phyloP scores from a whole-genome alignment of 2,888 invertebrate species.

The Callosobruchus maculatus region DNA sequence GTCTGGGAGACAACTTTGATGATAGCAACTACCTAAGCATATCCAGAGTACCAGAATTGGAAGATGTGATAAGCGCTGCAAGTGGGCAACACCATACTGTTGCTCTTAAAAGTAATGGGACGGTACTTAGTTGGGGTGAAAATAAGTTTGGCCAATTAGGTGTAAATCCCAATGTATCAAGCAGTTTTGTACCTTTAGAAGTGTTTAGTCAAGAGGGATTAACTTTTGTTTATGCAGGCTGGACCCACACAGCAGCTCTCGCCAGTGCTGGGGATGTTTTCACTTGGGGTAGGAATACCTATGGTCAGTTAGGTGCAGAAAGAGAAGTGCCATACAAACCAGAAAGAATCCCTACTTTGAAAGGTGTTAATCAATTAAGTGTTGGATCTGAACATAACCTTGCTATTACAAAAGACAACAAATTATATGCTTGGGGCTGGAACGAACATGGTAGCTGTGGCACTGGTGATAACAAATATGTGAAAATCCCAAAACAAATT shows the following conservation, averaged over 20 bases:
- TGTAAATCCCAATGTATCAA: constrained; percentile 53
- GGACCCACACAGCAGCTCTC: constrained; percentile 73
- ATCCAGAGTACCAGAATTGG: constrained; percentile 55
- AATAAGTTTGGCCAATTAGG: constrained; percentile 80
- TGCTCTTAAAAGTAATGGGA: constrained; percentile 55
- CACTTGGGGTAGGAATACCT: constrained; percentile 78
- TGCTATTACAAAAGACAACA: constrained; percentile 61
- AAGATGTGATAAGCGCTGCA: constrained; percentile 60
- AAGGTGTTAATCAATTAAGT: constrained; percentile 56
- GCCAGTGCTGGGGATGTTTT: constrained; percentile 61
- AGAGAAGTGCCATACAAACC: constrained; percentile 50
- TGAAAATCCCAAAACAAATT: constrained; percentile 48
- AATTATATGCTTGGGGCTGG: constrained; percentile 81
- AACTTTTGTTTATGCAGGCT: constrained; percentile 63
- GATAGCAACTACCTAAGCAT: constrained; percentile 48
- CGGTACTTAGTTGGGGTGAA: constrained; percentile 74
- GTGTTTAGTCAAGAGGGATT: constrained; percentile 57
- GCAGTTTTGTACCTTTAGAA: constrained; percentile 54
- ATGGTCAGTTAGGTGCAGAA: constrained; percentile 68
- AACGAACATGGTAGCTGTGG: constrained; percentile 88
- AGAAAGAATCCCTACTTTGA: constrained; percentile 50
- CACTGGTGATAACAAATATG: constrained; percentile 54
- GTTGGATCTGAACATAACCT: constrained; percentile 80
- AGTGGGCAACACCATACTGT: constrained; percentile 82
- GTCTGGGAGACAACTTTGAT: constrained; percentile 52